These are phyloP conservation scores for Chrysemys picta DNA, from an alignment of 2,113 vertebrate species.

Conservation along the genomic window DNA sequence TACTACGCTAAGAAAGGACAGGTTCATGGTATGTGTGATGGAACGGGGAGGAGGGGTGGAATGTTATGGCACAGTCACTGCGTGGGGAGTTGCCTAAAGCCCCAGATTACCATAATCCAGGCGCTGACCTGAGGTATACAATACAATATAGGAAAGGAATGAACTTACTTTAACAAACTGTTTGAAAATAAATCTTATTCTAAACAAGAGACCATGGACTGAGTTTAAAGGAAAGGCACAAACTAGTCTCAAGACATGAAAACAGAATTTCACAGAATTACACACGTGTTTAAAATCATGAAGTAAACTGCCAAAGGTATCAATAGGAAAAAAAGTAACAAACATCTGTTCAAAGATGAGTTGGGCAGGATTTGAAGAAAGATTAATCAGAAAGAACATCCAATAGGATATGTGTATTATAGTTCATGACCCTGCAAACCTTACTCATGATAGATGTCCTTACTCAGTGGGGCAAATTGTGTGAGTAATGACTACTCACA, in stretches of 20 bases:
- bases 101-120: background rate
- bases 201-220: background rate
- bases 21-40: background rate
- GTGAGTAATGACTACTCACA: conserved; percentile 32
- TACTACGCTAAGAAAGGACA: background rate
- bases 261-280: background rate
- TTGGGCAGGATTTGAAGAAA: background rate
- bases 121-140: rapidly evolving
- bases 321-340: background rate
- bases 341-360: background rate
- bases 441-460: background rate
- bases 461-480: conserved; percentile 22
- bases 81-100: background rate
- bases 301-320: background rate
- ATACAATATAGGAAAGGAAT: background rate
- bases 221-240: background rate
- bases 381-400: background rate
- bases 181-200: background rate
- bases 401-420: background rate
- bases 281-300: background rate
- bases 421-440: background rate
- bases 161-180: background rate
- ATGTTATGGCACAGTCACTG: background rate
- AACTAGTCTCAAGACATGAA: background rate
- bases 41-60: background rate